phyloP scores from a whole-genome alignment of 1,140 invertebrate species.

The Lucilia cuprina region DNA sequence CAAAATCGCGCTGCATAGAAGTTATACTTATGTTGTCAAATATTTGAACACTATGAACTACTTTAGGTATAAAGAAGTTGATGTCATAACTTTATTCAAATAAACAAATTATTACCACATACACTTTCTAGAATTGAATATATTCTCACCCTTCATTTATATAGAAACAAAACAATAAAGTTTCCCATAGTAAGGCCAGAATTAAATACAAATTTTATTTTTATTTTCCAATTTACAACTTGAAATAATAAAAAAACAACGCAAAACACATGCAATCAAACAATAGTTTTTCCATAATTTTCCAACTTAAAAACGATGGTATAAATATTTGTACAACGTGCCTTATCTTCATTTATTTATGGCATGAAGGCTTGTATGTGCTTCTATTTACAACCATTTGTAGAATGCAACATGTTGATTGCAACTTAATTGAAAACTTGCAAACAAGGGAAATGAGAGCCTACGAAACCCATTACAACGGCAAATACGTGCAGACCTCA shows the following conservation, averaged over 20 bases:
- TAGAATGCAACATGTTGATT: not conserved
- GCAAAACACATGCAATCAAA: not conserved
- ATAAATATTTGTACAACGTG: not conserved
- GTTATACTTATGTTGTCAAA: too few relatives aligned
- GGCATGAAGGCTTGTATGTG: not conserved
- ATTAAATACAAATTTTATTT: not conserved
- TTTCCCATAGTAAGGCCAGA: not conserved
- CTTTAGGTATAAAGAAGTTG: too few relatives aligned
- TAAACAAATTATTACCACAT: too few relatives aligned
- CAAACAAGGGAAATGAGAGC: not conserved
- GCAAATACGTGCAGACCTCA: not conserved
- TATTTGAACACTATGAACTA: too few relatives aligned
- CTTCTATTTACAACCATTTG: not conserved
- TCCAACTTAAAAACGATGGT: not conserved
- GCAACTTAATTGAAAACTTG: not conserved
- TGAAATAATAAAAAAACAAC: not conserved
- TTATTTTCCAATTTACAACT: not conserved
- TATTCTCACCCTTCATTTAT: not conserved
- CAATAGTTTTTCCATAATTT: constrained; percentile 4
- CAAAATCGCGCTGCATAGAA: too few relatives aligned
- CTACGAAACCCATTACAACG: not conserved
- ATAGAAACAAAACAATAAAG: not conserved
- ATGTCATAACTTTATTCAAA: too few relatives aligned
- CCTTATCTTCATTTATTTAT: not conserved
- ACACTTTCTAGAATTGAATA: not conserved